phyloP scores from a whole-genome alignment of 2,797 vertebrate genomes.

The Malacoctenus gilli region DNA sequence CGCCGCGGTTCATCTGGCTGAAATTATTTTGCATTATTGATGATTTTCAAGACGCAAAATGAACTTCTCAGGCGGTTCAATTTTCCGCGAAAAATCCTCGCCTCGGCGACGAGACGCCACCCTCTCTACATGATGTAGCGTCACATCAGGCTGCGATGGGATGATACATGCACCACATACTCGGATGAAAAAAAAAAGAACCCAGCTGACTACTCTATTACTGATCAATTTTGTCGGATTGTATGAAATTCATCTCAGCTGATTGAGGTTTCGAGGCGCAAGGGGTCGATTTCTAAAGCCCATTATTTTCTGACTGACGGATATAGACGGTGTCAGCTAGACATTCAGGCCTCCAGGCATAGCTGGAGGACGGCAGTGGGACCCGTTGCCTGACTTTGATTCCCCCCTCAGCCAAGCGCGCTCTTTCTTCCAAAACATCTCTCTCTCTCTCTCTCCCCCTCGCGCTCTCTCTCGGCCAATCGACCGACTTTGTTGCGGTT shows the following conservation, averaged over 20 bases:
- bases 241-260: slow-evolving; percentile 55
- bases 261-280: slow-evolving; percentile 62
- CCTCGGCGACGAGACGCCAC: slow-evolving; percentile 2
- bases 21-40: slow-evolving; percentile 42
- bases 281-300: slow-evolving; percentile 69
- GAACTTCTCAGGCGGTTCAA: slow-evolving; percentile 1
- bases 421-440: slow-evolving; percentile 36
- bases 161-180: slow-evolving; percentile 13
- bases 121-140: not conserved
- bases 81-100: not conserved
- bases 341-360: slow-evolving; percentile 72
- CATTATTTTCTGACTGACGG: slow-evolving; percentile 74
- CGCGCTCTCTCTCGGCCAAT: too few species aligned
- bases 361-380: slow-evolving; percentile 65
- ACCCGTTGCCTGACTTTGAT: slow-evolving; percentile 62
- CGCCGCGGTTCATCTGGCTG: slow-evolving; percentile 44
- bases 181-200: slow-evolving; percentile 1
- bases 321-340: slow-evolving; percentile 74
- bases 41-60: slow-evolving; percentile 25
- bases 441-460: not conserved
- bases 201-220: slow-evolving; percentile 43
- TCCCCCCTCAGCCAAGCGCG: slow-evolving; percentile 62
- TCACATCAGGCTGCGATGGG: not conserved
- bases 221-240: slow-evolving; percentile 65
- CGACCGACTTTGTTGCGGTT: slow-evolving; percentile 53